phyloP scores from a whole-genome alignment of 2,888 invertebrate genomes.

The Elysia crispata region DNA sequence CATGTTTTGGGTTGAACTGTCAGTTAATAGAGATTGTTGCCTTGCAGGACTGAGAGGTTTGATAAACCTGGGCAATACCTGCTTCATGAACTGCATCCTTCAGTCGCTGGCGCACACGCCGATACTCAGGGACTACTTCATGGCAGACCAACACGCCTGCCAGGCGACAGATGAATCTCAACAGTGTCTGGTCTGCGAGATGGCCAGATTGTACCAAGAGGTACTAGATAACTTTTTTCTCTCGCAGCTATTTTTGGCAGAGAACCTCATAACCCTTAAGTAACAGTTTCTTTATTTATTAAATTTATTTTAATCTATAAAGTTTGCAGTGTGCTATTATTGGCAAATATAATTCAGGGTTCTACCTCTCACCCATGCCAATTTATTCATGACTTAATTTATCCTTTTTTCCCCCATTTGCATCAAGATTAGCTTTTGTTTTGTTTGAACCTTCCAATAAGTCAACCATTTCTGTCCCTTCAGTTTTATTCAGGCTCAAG shows the following conservation, averaged over 20 bases:
- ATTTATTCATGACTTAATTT: too few species aligned
- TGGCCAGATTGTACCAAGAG: constrained; percentile 96
- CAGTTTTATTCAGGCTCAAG: constrained; percentile 95
- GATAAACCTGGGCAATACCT: constrained; percentile 96
- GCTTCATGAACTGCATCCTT: constrained; percentile 99
- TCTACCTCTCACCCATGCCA: too few species aligned
- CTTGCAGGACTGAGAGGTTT: constrained; percentile 89
- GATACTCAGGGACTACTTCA: constrained; percentile 94
- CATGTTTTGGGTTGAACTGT: neutral
- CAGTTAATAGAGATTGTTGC: constrained; percentile 40
- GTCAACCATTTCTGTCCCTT: constrained; percentile 57
- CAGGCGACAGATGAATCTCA: constrained; percentile 82
- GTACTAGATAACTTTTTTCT: constrained; percentile 65
- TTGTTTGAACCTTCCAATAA: too few species aligned
- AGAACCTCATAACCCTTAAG: neutral
- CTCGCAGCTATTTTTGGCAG: neutral
- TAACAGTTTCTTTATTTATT: neutral
- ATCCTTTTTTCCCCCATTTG: too few species aligned
- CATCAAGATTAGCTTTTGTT: too few species aligned
- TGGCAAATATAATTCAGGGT: too few species aligned
- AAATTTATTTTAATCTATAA: neutral
- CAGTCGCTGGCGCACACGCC: constrained; percentile 97
- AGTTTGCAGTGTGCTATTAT: too few species aligned
- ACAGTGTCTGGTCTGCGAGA: constrained; percentile 94
- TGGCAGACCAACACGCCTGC: constrained; percentile 94